These are phyloP conservation scores for Ageneiosus marmoratus DNA, from an alignment of 2,113 vertebrate species.

Conservation along the genomic window DNA sequence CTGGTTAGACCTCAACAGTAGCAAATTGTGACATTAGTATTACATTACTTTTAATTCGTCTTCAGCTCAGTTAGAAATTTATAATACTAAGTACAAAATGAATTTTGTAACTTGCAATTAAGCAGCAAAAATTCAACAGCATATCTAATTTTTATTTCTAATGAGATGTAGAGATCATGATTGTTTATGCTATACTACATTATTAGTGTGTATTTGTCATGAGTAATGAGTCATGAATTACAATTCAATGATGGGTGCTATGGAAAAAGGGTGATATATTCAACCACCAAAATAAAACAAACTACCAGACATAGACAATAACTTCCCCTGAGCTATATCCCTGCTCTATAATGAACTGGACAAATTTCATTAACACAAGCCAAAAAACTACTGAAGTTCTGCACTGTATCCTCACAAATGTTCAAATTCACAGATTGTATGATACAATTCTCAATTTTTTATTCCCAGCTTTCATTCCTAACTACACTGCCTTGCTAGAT, in stretches of 20 bases:
- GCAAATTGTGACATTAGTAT: not conserved
- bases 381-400: not conserved
- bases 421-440: not conserved
- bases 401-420: not conserved
- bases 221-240: no score
- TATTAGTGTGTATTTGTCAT: not conserved
- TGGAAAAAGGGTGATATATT: not conserved
- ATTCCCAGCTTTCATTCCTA: conserved; percentile 13
- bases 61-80: not conserved
- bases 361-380: not conserved
- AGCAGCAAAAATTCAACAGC: not conserved
- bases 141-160: not conserved
- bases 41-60: not conserved
- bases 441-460: not conserved
- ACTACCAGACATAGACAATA: not conserved
- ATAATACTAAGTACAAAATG: not conserved
- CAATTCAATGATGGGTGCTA: no score
- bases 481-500: conserved; percentile 23
- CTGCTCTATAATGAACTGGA: not conserved
- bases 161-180: not conserved
- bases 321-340: not conserved
- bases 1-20: conserved; percentile 2
- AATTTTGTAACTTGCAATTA: not conserved
- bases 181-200: not conserved
- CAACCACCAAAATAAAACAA: not conserved